phyloP scores from a whole-genome alignment of 1,140 invertebrate genomes.

The Bombus haemorrhoidalis region DNA sequence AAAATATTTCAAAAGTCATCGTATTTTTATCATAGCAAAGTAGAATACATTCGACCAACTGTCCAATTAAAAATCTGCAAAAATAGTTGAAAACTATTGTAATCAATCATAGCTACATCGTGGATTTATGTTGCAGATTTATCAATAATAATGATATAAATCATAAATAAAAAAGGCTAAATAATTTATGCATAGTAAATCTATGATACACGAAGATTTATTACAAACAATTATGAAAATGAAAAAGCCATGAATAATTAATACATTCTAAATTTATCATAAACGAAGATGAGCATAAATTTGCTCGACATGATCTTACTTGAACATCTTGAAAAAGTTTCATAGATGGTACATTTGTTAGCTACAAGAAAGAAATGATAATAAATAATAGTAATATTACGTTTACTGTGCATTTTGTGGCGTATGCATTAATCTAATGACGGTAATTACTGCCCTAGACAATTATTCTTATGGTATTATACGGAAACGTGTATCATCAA shows the following conservation, averaged over 20 bases:
- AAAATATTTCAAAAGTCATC: too few relatives aligned
- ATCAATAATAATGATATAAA: too few relatives aligned
- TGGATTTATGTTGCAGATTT: too few relatives aligned
- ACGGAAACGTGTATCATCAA: not conserved
- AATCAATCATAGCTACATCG: too few relatives aligned
- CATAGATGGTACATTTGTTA: not conserved
- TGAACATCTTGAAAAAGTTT: not conserved
- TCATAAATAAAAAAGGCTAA: too few relatives aligned
- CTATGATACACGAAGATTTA: not conserved
- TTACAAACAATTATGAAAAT: not conserved
- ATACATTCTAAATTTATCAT: not conserved
- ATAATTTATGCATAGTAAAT: too few relatives aligned
- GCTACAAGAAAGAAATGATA: not conserved
- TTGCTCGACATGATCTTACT: not conserved
- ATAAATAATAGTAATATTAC: not conserved
- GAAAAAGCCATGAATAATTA: not conserved
- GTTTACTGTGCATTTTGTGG: not conserved
- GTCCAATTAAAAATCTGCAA: too few relatives aligned
- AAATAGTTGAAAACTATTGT: too few relatives aligned
- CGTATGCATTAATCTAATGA: not conserved
- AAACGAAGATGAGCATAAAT: not conserved
- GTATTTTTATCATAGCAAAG: too few relatives aligned
- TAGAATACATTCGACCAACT: too few relatives aligned
- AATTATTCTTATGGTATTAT: conserved; percentile 13
- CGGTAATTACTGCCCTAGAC: not conserved